Base-by-base conservation (phyloP, 2,888 invertebrate genomes). In the Volucella inflata region DNA sequence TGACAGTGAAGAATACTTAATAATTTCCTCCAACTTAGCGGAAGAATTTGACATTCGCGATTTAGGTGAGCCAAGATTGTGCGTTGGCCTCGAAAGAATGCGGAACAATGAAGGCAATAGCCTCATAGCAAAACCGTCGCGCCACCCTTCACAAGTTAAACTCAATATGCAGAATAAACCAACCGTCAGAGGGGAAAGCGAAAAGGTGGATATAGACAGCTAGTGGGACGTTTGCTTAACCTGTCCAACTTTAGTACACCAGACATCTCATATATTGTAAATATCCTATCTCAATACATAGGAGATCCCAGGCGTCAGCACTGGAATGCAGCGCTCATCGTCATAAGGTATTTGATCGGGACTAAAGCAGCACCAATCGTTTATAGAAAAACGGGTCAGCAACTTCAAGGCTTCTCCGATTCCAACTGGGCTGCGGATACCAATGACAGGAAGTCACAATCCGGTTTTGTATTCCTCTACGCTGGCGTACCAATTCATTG, bases 181-280 rank as follows among this genome's bases (percentile, higher is more conserved):
- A n/a, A 44, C 17, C 12, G 68, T 76, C 6, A 48, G 76, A n/a
- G n/a, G n/a, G 0, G 76, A 76, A 72, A 57, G 17, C 38, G 70
- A 71, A n/a, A 67, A 30, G 16, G 38, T 64, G 10, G 16, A 75
- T 30, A 72, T 21, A 10, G 76, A 12, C 14, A 55, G 79, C 64
- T 11, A 38, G 64, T n/a, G n/a, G n/a, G n/a, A n/a, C n/a, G n/a
- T n/a, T n/a, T n/a, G n/a, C n/a, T n/a, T n/a, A n/a, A n/a, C n/a
- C n/a, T n/a, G n/a, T n/a, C n/a, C n/a, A n/a, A 2, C 72, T 77
- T 87, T 42, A 81, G 70, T 50, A 67, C 72, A 16, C 76, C 81
- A 14, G 81, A 87, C 12, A 82, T 71, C 9, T 64, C 75, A 2
- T 75, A 57, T 30, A 71, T 36, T 0, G 80, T 76, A 2, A 85